Evolutionary conservation across 2,888 invertebrate genomes (phyloP), one percentile per base, ranked within the genome.

Genomic region (Laothoe populi): DNA sequence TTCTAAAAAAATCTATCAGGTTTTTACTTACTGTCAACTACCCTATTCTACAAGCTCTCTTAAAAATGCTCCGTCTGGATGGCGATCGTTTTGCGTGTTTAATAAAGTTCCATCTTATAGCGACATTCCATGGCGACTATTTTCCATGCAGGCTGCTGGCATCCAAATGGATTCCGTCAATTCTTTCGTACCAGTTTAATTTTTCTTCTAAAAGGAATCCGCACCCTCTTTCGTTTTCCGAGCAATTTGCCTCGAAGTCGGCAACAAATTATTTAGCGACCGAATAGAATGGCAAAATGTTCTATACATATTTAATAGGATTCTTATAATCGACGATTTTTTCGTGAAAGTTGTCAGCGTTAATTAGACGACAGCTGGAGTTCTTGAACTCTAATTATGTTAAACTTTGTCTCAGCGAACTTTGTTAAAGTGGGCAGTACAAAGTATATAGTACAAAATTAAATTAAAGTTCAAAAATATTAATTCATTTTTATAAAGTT

Each of bases 211-310:
- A 60, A 49, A 48, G 46, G 58, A 63, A 59, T 64, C 59, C 64
- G 58, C 11, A 26, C 19, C 60, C 42, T 48, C 26, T 42, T 40
- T 45, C 38, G 44, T 26, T 23, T 64, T 53, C n/a, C 49, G 44
- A 11, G 57, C 61, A 63, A 63, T 64, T 64, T 64, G 62, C 60
- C 60, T 66, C 48, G 19, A 19, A 59, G 19, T 19, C 19, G 48
- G 31, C 53, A 53, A 53, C 49, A 49, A 49, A 48, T 48, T 48
- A 31, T 49, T 49, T 31, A 26, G 16, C 16, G 44, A 44, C 44
- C 19, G 19, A 7, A 42, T 16, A 23, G 5, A 1, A 24, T 24
- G 13, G 48, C 24, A 44, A 44, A n/a, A 26, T 31, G 5, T 31
- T n/a, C 3, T 49, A 16, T 53, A 19, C 19, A 53, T 35, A 53